A percentile compares a stretch with the other conserved stretches of the same genome.
phyloP scores from a whole-genome alignment of 1,140 invertebrate genomes.

The Pantala flavescens region DNA sequence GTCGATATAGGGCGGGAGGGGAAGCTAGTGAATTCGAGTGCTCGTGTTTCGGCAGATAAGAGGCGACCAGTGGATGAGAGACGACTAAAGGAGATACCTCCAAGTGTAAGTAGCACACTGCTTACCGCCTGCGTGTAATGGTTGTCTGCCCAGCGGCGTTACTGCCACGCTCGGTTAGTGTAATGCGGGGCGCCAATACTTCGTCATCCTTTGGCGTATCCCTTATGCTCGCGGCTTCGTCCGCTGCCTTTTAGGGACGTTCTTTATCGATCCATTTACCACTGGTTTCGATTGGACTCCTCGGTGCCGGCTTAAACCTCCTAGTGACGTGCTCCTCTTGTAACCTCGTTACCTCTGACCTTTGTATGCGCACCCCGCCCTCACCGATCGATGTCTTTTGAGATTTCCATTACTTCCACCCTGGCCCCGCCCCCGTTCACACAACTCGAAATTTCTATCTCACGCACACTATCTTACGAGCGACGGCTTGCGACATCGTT shows the following conservation, averaged over 20 bases:
- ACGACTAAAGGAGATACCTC: not conserved
- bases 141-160: not conserved
- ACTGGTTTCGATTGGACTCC: not conserved
- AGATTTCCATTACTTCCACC: not conserved
- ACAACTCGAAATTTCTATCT: too few relatives aligned
- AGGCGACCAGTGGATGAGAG: not conserved
- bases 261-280: not conserved
- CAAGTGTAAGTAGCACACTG: not conserved
- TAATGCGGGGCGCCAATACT: not conserved
- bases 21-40: not conserved
- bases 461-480: too few relatives aligned
- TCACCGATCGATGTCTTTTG: not conserved
- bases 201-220: not conserved
- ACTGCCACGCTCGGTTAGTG: not conserved
- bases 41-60: not conserved
- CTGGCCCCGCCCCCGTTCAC: not conserved
- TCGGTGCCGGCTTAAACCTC: not conserved
- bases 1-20: not conserved
- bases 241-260: not conserved
- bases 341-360: slow-evolving; percentile 7
- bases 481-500: too few relatives aligned
- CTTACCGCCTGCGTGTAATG: not conserved
- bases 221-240: not conserved
- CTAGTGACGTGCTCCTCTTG: not conserved
- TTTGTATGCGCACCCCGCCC: not conserved